These are phyloP conservation scores for Leptura quadrifasciata DNA, from an alignment of 2,888 invertebrate species.

Conservation along the genomic window DNA sequence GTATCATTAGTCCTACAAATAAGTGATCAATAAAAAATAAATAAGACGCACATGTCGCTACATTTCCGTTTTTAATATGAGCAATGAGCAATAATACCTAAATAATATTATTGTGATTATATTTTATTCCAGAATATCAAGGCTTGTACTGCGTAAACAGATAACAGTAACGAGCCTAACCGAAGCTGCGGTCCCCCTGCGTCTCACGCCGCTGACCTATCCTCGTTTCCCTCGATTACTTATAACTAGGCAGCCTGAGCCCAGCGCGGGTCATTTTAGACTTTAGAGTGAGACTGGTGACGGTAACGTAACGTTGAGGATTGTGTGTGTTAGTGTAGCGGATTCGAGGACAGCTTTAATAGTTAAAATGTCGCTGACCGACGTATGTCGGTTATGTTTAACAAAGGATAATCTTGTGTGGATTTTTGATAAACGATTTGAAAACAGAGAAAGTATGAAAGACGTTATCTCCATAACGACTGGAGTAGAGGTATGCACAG, in stretches of 20 bases:
- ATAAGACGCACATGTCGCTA: too few species aligned
- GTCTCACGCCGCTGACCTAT: background rate
- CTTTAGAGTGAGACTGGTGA: background rate
- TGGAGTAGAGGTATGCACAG: conserved; percentile 55
- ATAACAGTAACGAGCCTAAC: background rate
- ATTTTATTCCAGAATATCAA: background rate
- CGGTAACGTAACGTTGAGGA: too few species aligned
- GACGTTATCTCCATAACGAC: conserved; percentile 54
- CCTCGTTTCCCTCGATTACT: background rate
- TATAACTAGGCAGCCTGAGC: background rate
- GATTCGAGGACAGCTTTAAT: background rate
- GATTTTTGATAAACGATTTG: conserved; percentile 53
- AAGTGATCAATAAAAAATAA: too few species aligned
- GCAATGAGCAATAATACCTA: too few species aligned
- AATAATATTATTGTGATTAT: too few species aligned
- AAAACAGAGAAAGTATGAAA: conserved; percentile 46
- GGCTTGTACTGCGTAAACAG: background rate
- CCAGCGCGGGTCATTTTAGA: background rate
- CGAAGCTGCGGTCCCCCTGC: background rate
- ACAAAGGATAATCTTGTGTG: conserved; percentile 55
- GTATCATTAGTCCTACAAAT: too few species aligned
- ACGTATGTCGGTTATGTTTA: conserved; percentile 62
- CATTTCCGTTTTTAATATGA: too few species aligned
- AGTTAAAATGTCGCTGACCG: background rate
- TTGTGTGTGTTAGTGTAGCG: background rate